Percentiles rank a stretch among this genome's conserved stretches.
Evolutionary conservation across 2,797 vertebrate species (phyloP).

Genomic region (Xerus rutilus): DNA sequence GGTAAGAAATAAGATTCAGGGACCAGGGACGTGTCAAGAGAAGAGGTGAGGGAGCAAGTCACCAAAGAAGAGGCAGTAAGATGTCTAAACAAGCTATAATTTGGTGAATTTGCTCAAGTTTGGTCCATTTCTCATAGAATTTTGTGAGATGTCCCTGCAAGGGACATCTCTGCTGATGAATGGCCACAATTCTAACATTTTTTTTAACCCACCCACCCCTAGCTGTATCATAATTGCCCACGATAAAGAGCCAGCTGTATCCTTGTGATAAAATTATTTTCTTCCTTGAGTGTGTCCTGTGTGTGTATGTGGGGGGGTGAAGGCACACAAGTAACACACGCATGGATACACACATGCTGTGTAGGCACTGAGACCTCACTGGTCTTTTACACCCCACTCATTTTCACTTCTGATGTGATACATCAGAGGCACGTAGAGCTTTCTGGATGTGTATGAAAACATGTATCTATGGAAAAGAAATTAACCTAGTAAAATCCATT

Average conservation of each 20-base stretch:
- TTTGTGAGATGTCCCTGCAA: constrained; percentile 8
- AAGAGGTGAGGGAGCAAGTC: background rate
- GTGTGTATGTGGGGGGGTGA: background rate
- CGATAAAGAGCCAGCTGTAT: constrained; percentile 44
- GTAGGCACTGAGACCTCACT: constrained; percentile 59
- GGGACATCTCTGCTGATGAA: constrained; percentile 33
- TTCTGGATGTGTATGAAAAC: constrained; percentile 75
- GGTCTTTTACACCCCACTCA: constrained; percentile 77
- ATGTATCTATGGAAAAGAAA: constrained; percentile 58
- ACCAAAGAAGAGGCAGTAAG: background rate
- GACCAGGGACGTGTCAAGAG: background rate
- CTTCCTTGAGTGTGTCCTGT: constrained; percentile 47
- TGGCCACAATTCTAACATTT: constrained; percentile 36
- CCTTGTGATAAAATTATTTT: constrained; percentile 62
- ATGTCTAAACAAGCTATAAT: background rate
- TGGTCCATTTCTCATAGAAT: background rate
- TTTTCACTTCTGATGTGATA: constrained; percentile 73
- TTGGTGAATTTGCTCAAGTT: constrained; percentile 52
- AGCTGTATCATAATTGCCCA: constrained; percentile 58
- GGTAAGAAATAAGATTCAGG: background rate
- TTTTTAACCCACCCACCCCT: background rate
- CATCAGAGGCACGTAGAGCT: constrained; percentile 72
- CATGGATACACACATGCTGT: background rate
- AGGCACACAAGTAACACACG: background rate
- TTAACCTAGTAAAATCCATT: constrained; percentile 79